A percentile compares a stretch with the other conserved stretches of the same genome.
Conservation (phyloP, 2,113 vertebrate species). For the Probosciger aterrimus region DNA sequence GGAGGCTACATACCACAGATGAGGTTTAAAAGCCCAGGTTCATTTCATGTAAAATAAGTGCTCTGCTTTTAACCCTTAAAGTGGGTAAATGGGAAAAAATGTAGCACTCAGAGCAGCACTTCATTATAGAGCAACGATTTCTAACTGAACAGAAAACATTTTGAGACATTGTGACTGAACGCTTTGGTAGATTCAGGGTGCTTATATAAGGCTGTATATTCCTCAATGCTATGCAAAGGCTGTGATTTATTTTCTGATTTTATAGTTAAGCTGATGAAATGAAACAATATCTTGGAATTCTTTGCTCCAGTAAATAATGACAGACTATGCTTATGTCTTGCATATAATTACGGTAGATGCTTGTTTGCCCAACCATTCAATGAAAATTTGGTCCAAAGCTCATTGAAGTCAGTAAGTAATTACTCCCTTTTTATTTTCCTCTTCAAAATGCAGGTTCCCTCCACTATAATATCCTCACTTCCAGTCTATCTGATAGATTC, state of each 20-base stretch:
- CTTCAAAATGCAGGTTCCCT: not conserved
- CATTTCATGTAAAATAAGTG: not conserved
- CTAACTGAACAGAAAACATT: not conserved
- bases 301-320: not conserved
- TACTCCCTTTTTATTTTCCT: not conserved
- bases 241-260: not conserved
- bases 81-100: not conserved
- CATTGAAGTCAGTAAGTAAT: not conserved
- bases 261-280: not conserved
- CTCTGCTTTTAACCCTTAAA: conserved; percentile 42
- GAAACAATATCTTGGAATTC: not conserved
- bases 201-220: not conserved
- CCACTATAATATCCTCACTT: not conserved
- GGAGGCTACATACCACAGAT: conserved; percentile 4
- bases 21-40: conserved; percentile 41
- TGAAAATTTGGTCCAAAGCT: not conserved
- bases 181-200: not conserved
- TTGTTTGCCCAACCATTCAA: not conserved
- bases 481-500: conserved; percentile 37
- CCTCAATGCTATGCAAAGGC: not conserved
- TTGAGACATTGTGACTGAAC: not conserved
- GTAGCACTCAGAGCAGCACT: not conserved
- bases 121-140: not conserved
- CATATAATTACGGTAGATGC: not conserved
- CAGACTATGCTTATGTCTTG: not conserved